Conservation (phyloP, 2,888 invertebrate genomes). For the Drosophila meridionalis region DNA sequence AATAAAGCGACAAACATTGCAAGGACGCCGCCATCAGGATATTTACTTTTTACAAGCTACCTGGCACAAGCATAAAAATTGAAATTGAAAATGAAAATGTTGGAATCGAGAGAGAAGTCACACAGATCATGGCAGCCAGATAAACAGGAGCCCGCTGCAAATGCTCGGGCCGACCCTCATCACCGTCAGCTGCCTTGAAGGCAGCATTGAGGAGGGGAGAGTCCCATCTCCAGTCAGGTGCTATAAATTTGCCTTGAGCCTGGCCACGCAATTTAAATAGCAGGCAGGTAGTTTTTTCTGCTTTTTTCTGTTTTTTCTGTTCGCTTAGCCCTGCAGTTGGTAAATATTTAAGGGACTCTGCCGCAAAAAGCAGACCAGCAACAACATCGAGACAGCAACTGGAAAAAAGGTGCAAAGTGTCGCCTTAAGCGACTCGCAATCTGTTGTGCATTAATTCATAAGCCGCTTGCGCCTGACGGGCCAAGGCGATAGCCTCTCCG, state of each 20-base stretch:
- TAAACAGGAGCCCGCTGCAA: conserved; percentile 36
- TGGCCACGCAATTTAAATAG: conserved; percentile 61
- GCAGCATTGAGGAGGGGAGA: conserved; percentile 19
- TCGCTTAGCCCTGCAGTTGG: conserved; percentile 54
- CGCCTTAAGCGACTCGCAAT: conserved; percentile 74
- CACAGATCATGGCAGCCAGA: conserved; percentile 59
- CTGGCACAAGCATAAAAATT: conserved; percentile 68
- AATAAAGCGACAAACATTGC: conserved; percentile 78
- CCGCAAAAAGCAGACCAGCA: conserved; percentile 15
- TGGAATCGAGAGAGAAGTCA: conserved; percentile 61
- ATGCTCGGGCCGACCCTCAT: conserved; percentile 59
- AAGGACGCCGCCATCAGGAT: conserved; percentile 60
- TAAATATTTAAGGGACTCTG: conserved; percentile 70
- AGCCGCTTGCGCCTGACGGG: conserved; percentile 73
- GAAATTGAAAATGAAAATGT: conserved; percentile 77
- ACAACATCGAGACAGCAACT: neutral
- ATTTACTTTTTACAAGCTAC: conserved; percentile 76
- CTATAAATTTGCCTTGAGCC: conserved; percentile 56
- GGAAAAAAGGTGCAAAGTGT: conserved; percentile 73
- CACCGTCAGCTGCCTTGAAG: conserved; percentile 56
- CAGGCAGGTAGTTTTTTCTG: conserved; percentile 56
- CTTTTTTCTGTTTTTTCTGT: conserved; percentile 27
- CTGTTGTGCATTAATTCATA: conserved; percentile 81
- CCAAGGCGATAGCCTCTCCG: conserved; percentile 26
- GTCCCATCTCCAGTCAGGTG: conserved; percentile 49